Conservation (phyloP, 2,113 vertebrate species). For the Misgurnus mizolepis region DNA sequence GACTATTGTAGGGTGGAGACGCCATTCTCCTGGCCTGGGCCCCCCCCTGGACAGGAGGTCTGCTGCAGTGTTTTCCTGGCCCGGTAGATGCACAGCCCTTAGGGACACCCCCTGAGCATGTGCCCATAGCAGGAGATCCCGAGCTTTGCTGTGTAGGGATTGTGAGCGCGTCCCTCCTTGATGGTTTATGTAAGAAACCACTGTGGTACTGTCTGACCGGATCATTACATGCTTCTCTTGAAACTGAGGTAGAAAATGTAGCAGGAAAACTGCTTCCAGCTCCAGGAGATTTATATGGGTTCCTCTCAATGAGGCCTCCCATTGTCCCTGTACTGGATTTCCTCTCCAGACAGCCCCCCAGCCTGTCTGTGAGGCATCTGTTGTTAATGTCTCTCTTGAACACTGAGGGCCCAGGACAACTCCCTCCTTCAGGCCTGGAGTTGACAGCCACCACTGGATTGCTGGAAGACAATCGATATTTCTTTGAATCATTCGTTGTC, state of each 20-base stretch:
- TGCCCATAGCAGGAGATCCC: not conserved
- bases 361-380: too few relatives aligned
- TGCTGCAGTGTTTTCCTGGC: not conserved
- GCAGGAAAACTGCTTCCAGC: too few relatives aligned
- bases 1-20: not conserved
- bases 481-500: not conserved
- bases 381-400: not conserved
- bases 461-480: not conserved
- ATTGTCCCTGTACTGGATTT: not conserved
- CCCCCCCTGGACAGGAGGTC: not conserved
- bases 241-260: too few relatives aligned
- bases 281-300: too few relatives aligned
- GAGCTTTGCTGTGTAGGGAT: not conserved
- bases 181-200: not conserved
- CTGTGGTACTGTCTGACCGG: not conserved
- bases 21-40: not conserved
- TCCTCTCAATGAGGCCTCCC: not conserved
- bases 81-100: not conserved
- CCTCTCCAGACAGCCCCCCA: too few relatives aligned
- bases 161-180: not conserved
- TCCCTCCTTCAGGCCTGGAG: not conserved
- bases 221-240: too few relatives aligned
- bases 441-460: not conserved
- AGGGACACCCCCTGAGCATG: not conserved
- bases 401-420: not conserved